phyloP scores from a whole-genome alignment of 2,113 vertebrate species.

The Halichoerus grypus region DNA sequence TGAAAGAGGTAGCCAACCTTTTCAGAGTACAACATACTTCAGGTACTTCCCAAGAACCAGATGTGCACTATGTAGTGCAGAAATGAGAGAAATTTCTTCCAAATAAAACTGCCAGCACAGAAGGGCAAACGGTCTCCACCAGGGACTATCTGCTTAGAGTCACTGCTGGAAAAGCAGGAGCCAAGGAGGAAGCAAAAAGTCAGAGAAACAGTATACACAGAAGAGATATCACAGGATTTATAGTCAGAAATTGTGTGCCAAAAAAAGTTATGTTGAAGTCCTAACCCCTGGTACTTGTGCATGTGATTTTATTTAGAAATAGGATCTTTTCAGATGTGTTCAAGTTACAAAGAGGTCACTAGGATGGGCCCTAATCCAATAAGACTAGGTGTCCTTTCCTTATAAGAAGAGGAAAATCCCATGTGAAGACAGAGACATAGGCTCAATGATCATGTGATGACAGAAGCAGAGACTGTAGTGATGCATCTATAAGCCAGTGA shows the following conservation, averaged over 20 bases:
- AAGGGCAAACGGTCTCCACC: neutral
- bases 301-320: neutral
- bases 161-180: neutral
- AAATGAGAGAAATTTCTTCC: neutral
- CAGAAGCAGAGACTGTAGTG: neutral
- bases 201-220: neutral
- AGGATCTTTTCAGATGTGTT: neutral
- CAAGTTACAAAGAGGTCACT: neutral
- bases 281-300: neutral
- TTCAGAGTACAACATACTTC: neutral
- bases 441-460: accelerated
- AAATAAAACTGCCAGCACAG: neutral
- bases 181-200: neutral
- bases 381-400: neutral
- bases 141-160: neutral
- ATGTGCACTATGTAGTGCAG: neutral
- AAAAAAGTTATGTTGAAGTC: neutral
- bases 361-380: neutral
- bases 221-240: neutral
- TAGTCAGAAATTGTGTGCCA: neutral
- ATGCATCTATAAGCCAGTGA: neutral
- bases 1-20: neutral
- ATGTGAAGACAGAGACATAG: neutral
- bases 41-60: neutral
- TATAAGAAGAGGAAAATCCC: neutral